Base-by-base conservation (phyloP, 2,888 invertebrate genomes). In the Hyposoter dolosus region DNA sequence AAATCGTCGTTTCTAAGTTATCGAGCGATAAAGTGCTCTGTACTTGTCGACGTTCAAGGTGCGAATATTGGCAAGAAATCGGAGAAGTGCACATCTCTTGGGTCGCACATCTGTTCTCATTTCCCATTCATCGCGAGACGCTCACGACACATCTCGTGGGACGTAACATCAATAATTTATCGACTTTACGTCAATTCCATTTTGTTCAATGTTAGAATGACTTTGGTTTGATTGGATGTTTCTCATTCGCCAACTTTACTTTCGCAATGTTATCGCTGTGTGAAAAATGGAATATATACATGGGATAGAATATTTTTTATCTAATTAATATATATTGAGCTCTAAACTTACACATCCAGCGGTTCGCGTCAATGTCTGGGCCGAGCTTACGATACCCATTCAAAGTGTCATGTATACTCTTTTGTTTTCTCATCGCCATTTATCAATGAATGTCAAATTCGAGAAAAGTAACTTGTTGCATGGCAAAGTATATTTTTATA, bases 101-200 rank as follows among this genome's bases (percentile, higher is more conserved):
- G n/a, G 65, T 53, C 50, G n/a, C 47, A 35, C 50, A 65, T 75
- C 69, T 40, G 75, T 69, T 15, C 76, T 81, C 80, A 86, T 86
- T 53, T 86, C 53, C 19, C 50, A 83, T 86, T 86, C 86, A 83
- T 83, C 80, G 77, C 53, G 81, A 66, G 47, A 71, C 75, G 77
- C 65, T 53, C 56, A 1, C 65, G 69, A 47, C 66, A 53, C 53
- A 75, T 76, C 66, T 72, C 43, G 3, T n/a, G 68, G 45, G 66
- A 83, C 66, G 80, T 17, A 72, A 72, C 72, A 63, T 83, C 86
- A 78, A 81, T 86, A 86, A 86, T 86, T 80, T 86, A 86, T 86
- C 53, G 85, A 86, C 76, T 80, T 86, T 77, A 68, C 80, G 85
- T 86, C 85, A 72, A 72, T 83, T 80, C 77, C 71, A 45, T 68